These are phyloP conservation scores for Ahaetulla prasina DNA, from an alignment of 2,113 vertebrate species.

Conservation along the genomic window DNA sequence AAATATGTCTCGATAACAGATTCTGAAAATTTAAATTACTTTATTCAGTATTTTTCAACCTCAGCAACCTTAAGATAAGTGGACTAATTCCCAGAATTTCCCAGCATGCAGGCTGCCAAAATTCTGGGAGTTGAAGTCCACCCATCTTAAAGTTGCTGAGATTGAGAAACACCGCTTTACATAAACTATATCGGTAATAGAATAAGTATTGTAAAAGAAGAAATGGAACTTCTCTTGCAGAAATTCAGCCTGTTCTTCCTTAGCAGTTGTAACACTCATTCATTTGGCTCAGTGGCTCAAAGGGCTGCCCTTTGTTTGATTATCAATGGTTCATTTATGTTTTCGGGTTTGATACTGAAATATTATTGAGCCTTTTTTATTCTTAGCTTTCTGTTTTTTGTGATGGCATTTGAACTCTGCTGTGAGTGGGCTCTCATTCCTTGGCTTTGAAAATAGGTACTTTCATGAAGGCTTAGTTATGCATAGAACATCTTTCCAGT, in stretches of 20 bases:
- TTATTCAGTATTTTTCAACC: not conserved
- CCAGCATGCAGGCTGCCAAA: not conserved
- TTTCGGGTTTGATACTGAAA: not conserved
- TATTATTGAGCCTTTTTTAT: not conserved
- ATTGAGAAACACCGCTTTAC: not conserved
- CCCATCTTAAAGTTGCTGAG: not conserved
- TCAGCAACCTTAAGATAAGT: not conserved
- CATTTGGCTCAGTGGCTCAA: not conserved
- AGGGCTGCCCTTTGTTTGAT: not conserved
- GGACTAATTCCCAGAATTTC: not conserved
- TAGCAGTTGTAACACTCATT: not conserved
- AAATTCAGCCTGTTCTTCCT: not conserved
- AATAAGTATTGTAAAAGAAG: not conserved
- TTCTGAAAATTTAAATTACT: not conserved
- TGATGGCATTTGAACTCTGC: not conserved
- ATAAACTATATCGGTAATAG: not conserved
- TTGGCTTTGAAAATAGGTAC: constrained; percentile 22
- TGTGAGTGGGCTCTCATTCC: constrained; percentile 25
- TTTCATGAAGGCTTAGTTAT: constrained; percentile 8
- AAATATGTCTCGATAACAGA: not conserved
- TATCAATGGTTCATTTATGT: not conserved
- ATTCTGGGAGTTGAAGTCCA: not conserved
- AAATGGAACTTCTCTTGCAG: not conserved
- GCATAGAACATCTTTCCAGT: not conserved
- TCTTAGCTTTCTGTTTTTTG: constrained; percentile 9